Percentiles rank a stretch among this genome's conserved stretches.
These are phyloP conservation scores for Hydrotaea diabolus DNA, from an alignment of 2,888 invertebrate species.

Conservation along the genomic window DNA sequence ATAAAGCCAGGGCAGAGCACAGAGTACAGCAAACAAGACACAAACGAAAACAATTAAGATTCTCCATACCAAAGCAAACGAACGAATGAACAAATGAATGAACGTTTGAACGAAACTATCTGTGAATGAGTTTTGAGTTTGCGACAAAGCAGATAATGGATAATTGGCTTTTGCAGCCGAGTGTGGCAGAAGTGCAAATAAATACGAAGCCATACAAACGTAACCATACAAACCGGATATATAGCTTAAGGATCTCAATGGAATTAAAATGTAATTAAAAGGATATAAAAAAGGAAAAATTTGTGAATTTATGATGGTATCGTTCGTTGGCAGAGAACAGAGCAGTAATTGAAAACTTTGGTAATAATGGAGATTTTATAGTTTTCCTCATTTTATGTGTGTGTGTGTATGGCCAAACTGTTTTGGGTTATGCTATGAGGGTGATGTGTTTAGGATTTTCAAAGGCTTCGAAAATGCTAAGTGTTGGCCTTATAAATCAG, in stretches of 20 bases:
- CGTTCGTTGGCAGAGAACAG: not conserved
- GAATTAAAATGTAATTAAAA: conserved; percentile 48
- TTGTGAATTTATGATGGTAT: conserved; percentile 20
- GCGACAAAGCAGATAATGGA: conserved; percentile 8
- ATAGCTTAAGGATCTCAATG: not conserved
- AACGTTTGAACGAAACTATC: not conserved
- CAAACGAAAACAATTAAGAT: conserved; percentile 24
- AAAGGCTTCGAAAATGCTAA: not conserved
- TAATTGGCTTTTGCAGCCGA: conserved; percentile 33
- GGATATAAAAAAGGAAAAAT: not conserved
- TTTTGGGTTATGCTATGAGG: not conserved
- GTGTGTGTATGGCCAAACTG: not conserved
- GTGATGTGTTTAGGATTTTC: not conserved
- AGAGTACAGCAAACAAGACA: conserved; percentile 1
- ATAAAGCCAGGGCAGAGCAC: not conserved
- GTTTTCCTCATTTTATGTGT: not conserved
- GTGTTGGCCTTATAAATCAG: not conserved
- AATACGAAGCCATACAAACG: not conserved
- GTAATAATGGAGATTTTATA: not conserved
- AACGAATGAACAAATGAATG: not conserved
- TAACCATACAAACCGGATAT: not conserved
- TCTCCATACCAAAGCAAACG: not conserved
- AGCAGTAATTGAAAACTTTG: not conserved
- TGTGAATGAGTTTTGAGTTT: not conserved
- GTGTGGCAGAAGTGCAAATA: conserved; percentile 30